Evolutionary conservation across 2,888 invertebrate genomes (phyloP).

Genomic region (Drosophila limbata): DNA sequence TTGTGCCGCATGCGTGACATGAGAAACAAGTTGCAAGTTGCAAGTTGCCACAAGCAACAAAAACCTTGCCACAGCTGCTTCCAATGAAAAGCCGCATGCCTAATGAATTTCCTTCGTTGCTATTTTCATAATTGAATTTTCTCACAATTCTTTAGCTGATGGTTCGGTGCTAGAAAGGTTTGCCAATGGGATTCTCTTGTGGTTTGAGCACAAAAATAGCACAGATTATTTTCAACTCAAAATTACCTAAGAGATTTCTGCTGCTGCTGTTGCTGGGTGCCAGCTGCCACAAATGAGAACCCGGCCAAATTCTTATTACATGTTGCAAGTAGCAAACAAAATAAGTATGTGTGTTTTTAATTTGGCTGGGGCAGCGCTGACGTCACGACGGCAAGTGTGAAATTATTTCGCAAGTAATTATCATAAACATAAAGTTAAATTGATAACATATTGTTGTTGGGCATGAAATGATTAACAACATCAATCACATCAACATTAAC

Average conservation of each 20-base stretch:
- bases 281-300: slow-evolving; percentile 1
- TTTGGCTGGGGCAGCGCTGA: slow-evolving; percentile 51
- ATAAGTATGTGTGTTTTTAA: slow-evolving; percentile 26
- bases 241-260: slow-evolving; percentile 3
- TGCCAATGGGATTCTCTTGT: slow-evolving; percentile 8
- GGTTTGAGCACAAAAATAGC: slow-evolving; percentile 46
- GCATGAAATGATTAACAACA: slow-evolving; percentile 22
- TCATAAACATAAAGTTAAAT: slow-evolving; percentile 78
- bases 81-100: slow-evolving; percentile 41
- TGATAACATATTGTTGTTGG: slow-evolving; percentile 57
- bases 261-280: slow-evolving; percentile 60
- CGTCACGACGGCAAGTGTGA: background rate
- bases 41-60: background rate
- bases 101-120: slow-evolving; percentile 48
- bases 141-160: slow-evolving; percentile 27
- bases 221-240: slow-evolving; percentile 20
- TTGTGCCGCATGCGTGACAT: slow-evolving; percentile 15
- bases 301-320: slow-evolving; percentile 44
- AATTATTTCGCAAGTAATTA: slow-evolving; percentile 62
- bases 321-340: slow-evolving; percentile 42
- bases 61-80: slow-evolving; percentile 5
- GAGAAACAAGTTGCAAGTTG: slow-evolving; percentile 10
- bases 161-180: slow-evolving; percentile 5
- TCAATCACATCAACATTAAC: slow-evolving; percentile 24
- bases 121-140: slow-evolving; percentile 73